Percentiles rank a stretch among this genome's conserved stretches.
phyloP scores from a whole-genome alignment of 2,797 vertebrate species.

The Lithobates sylvaticus region DNA sequence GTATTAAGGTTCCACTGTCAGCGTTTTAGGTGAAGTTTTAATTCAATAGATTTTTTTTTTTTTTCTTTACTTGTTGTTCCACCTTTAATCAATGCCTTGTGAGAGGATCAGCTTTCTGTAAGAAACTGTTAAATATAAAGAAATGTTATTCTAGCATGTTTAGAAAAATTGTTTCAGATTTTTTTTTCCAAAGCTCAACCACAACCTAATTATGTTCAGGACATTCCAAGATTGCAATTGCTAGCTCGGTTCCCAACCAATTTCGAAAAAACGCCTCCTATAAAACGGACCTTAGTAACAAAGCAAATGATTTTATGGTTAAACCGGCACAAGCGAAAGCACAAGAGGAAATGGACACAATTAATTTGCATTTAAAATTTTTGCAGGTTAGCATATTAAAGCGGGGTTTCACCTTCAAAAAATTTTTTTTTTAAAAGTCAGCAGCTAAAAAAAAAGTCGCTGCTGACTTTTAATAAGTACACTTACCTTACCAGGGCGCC shows the following conservation, averaged over 20 bases:
- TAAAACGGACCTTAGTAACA: conserved; percentile 74
- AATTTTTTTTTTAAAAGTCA: no score
- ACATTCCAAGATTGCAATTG: conserved; percentile 91
- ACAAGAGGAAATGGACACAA: conserved; percentile 73
- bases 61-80: conserved; percentile 97
- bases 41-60: conserved; percentile 83
- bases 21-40: conserved; percentile 97
- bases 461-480: no score
- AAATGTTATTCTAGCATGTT: conserved; percentile 99
- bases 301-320: conserved; percentile 58
- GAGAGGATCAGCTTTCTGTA: conserved; percentile 95
- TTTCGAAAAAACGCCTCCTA: conserved; percentile 86
- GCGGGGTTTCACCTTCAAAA: no score
- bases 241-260: conserved; percentile 87
- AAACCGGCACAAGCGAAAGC: conserved; percentile 72
- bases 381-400: no score
- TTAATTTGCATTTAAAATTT: conserved; percentile 77
- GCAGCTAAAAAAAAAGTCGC: no score
- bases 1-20: conserved; percentile 94
- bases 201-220: conserved; percentile 91
- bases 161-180: conserved; percentile 94
- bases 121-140: conserved; percentile 97
- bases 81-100: conserved; percentile 96
- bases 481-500: no score
- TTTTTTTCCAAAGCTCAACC: conserved; percentile 83